Evolutionary conservation across 2,797 vertebrate species (phyloP), one percentile per base, ranked within the genome.

Genomic region (Numenius phaeopus): DNA sequence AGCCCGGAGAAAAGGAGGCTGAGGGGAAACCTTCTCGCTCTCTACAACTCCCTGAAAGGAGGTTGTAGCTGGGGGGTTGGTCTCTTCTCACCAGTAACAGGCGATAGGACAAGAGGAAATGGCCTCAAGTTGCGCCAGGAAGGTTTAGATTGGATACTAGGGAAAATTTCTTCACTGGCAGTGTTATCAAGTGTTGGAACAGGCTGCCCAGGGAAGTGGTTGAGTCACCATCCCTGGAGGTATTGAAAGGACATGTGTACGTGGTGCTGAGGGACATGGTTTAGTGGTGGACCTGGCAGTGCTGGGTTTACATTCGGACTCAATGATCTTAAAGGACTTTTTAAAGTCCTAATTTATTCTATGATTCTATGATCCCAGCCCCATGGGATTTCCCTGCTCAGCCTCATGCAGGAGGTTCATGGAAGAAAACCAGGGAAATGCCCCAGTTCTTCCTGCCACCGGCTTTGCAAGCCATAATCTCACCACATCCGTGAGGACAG

Each of bases 11-110:
- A 40, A n/a, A 73, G 50, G 40, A 73, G 26, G 55, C 26, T 87
- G 16, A 50, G 27, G 59, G 37, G 59, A 62, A 37, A 62, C 37
- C 37, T 62, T 27, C 4, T 29, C 0, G 1, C 55, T 42, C 29
- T 39, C 42, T 8, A 7, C 32, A 64, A 3, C 29, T 27, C 1
- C 77, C 77, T 42, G 52, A 59, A 4, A 44, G 62, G 13, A 24
- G 37, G 24, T 1, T 10, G 83, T 5, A 27, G 54, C 0, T 1
- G 27, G 13, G 54, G 14, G 5, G 26, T 15, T 0, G 2, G 37
- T 14, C 32, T 52, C 72, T 77, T 26, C 42, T 66, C 11, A 50
- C 27, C 30, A 9, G 23, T 8, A 11, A 34, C 10, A 11, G 26
- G 24, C 0, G 0, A 54, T 5, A 15, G 40, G 37, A 73, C 8